Evolutionary conservation across 2,888 invertebrate genomes (phyloP).

Genomic region (Tolmerus cingulatus): DNA sequence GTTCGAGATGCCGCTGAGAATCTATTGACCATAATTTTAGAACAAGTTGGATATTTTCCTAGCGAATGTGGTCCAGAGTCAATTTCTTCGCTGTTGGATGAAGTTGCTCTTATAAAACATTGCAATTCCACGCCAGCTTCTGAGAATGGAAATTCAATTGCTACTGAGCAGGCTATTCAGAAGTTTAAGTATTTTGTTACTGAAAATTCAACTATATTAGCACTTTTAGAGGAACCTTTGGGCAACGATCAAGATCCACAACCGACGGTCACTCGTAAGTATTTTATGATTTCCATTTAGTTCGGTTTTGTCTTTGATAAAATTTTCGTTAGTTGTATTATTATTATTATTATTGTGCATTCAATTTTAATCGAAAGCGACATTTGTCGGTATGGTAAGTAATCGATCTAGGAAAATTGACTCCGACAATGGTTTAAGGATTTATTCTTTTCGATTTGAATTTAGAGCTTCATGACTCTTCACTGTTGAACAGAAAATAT

Average conservation of each 20-base stretch:
- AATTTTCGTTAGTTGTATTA: not conserved
- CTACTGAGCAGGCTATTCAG: constrained; percentile 69
- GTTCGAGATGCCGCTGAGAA: constrained; percentile 98
- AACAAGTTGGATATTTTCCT: constrained; percentile 88
- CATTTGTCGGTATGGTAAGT: too few species aligned
- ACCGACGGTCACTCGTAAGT: constrained; percentile 79
- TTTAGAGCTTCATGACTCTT: too few species aligned
- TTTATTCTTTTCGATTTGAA: too few species aligned
- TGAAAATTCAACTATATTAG: constrained; percentile 88
- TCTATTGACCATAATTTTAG: constrained; percentile 86
- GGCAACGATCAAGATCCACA: constrained; percentile 94
- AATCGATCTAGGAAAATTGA: too few species aligned
- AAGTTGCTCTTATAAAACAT: constrained; percentile 80
- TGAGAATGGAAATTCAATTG: constrained; percentile 52
- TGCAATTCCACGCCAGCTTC: constrained; percentile 70
- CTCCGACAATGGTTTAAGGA: too few species aligned
- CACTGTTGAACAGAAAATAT: too few species aligned
- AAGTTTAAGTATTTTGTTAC: constrained; percentile 89
- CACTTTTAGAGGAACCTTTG: constrained; percentile 88
- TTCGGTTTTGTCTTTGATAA: not conserved
- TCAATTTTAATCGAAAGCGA: too few species aligned
- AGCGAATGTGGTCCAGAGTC: constrained; percentile 85
- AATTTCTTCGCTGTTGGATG: constrained; percentile 86
- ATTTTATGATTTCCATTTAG: not conserved
- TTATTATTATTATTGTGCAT: too few species aligned